Percentiles rank a stretch among this genome's conserved stretches.
Conservation (phyloP, 2,888 invertebrate genomes). For the Zonitis immaculata region DNA sequence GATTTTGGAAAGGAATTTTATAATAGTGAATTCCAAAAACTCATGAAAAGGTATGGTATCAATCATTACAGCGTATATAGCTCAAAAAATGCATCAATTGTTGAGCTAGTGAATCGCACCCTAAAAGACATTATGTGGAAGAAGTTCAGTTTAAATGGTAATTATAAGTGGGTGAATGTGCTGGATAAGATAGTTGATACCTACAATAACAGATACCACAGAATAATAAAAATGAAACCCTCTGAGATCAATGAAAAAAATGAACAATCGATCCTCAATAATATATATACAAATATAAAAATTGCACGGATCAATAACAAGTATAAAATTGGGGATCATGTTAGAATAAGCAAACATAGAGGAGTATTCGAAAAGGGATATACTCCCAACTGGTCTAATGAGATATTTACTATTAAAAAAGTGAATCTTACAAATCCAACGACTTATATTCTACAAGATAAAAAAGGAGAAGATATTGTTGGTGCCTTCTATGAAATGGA, state of each 20-base stretch:
- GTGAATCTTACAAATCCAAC: conserved; percentile 32
- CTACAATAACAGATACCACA: too few species aligned
- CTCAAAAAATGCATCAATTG: too few species aligned
- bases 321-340: conserved; percentile 32
- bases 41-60: too few species aligned
- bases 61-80: too few species aligned
- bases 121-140: too few species aligned
- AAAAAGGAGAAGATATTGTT: conserved; percentile 18
- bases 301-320: conserved; percentile 18
- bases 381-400: conserved; percentile 37
- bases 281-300: conserved; percentile 21
- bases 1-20: too few species aligned
- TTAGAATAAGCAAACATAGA: conserved; percentile 35
- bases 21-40: too few species aligned
- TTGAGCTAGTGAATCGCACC: too few species aligned
- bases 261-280: conserved; percentile 15
- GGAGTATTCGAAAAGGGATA: conserved; percentile 37
- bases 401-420: conserved; percentile 36
- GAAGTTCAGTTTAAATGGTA: too few species aligned
- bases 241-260: conserved; percentile 8
- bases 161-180: too few species aligned
- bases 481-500: conserved; percentile 34
- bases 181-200: too few species aligned
- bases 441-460: conserved; percentile 33
- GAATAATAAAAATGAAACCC: not conserved